Evolutionary conservation across 2,797 vertebrate species (phyloP).

Genomic region (Ctenosaura bakeri): DNA sequence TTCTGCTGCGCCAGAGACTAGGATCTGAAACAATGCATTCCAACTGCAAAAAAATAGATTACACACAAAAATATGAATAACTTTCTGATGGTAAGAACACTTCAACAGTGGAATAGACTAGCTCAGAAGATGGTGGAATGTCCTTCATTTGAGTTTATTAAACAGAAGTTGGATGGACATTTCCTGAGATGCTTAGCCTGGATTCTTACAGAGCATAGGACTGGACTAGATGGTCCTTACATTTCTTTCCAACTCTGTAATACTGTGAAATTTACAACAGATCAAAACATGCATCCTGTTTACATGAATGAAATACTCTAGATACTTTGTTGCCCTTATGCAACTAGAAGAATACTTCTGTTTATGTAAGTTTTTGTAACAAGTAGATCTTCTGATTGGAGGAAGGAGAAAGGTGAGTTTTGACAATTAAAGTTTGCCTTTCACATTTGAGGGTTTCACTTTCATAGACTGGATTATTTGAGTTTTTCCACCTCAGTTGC

Average conservation of each 20-base stretch:
- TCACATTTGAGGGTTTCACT: no score
- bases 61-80: background rate
- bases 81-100: background rate
- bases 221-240: no score
- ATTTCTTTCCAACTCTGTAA: no score
- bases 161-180: background rate
- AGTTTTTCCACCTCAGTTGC: no score
- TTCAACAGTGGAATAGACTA: background rate
- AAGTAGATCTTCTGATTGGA: background rate
- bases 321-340: background rate
- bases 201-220: no score
- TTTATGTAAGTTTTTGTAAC: background rate
- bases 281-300: background rate
- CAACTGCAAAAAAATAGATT: background rate
- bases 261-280: no score
- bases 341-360: background rate
- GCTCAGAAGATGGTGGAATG: background rate
- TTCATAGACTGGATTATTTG: no score
- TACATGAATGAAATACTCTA: background rate
- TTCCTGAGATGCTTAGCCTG: background rate
- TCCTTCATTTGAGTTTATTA: background rate
- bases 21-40: background rate
- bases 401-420: background rate
- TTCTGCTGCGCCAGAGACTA: background rate
- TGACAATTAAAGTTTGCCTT: background rate